Evolutionary conservation across 2,113 vertebrate species (phyloP), one percentile per base, ranked within the genome.

Genomic region (Saguinus imperator): DNA sequence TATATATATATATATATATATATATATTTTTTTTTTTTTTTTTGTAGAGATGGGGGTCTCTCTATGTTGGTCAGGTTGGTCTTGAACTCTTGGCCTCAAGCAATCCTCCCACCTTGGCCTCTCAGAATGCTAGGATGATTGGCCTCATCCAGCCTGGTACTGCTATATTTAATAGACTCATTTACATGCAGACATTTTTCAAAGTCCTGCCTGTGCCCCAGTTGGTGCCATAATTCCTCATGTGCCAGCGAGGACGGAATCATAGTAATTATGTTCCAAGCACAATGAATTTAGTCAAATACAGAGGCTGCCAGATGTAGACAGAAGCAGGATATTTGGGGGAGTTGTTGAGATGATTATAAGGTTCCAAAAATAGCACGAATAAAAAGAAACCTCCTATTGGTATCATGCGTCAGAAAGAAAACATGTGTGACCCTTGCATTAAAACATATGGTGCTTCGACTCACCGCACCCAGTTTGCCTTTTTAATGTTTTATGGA

Each of bases 401-500:
- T 66, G 80, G 75, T 90, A 89, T 84, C 89, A 61, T 85, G 73
- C 27, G 73, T 94, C 64, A 81, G 75, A 93, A 95, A 73, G 58
- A 85, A 73, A 58, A 76, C 52, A 40, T 14, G 23, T 32, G 17
- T 89, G 81, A 40, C 84, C 87, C 48, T 93, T 64, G 20, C 37
- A 13, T 80, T 75, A 89, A 92, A 88, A 57, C 94, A 91, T 48
- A n/a, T 14, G 91, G 93, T 17, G 14, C 81, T 94, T 52, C 93
- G 92, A 95, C 81, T 96, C 95, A 95, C 16, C 0, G 0, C 58
- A 17, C 45, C 84, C 92, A 58, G 5, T 70, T 55, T 76, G 79
- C 94, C 84, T 87, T 80, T 92, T 97, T 79, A 93, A 85, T 94
- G 88, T 96, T 97, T 97, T 96, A 91, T 97, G 87, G 58, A 20